Conservation (phyloP, 2,888 invertebrate genomes). For the Drosophila limbata region DNA sequence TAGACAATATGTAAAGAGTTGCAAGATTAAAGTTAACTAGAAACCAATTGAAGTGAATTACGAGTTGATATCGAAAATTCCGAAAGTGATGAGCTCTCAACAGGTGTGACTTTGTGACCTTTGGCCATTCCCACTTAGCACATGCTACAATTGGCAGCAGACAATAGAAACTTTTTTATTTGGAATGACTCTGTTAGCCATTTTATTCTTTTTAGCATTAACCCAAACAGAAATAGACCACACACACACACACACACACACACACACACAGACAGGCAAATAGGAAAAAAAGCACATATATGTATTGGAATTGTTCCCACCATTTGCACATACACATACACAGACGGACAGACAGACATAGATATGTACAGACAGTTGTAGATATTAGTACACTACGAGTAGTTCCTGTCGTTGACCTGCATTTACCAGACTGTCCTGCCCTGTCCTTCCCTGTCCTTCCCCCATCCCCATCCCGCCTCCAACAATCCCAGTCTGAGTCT, state of each 20-base stretch:
- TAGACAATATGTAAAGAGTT: not conserved
- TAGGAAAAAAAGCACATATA: constrained; percentile 28
- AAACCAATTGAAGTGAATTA: not conserved
- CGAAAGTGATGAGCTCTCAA: constrained; percentile 21
- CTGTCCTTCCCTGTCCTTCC: constrained; percentile 14
- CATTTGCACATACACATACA: constrained; percentile 36
- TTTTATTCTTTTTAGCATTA: constrained; percentile 72
- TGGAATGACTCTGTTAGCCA: constrained; percentile 37
- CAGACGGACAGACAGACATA: constrained; percentile 18
- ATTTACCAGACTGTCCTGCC: constrained; percentile 72
- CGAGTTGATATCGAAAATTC: constrained; percentile 2
- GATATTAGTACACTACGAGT: constrained; percentile 65
- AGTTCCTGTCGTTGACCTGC: constrained; percentile 83
- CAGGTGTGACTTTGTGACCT: constrained; percentile 37
- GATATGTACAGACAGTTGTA: constrained; percentile 40
- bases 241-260: constrained; percentile 18
- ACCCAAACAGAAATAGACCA: constrained; percentile 52
- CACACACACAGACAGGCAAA: constrained; percentile 9
- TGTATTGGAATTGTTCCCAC: constrained; percentile 39
- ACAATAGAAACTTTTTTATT: constrained; percentile 63
- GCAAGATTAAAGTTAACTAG: not conserved
- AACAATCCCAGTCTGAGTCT: constrained; percentile 43
- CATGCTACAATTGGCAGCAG: constrained; percentile 53
- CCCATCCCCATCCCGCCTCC: constrained; percentile 33
- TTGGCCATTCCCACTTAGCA: constrained; percentile 24